phyloP scores from a whole-genome alignment of 2,888 invertebrate species.

The Brachyopa scutellaris region DNA sequence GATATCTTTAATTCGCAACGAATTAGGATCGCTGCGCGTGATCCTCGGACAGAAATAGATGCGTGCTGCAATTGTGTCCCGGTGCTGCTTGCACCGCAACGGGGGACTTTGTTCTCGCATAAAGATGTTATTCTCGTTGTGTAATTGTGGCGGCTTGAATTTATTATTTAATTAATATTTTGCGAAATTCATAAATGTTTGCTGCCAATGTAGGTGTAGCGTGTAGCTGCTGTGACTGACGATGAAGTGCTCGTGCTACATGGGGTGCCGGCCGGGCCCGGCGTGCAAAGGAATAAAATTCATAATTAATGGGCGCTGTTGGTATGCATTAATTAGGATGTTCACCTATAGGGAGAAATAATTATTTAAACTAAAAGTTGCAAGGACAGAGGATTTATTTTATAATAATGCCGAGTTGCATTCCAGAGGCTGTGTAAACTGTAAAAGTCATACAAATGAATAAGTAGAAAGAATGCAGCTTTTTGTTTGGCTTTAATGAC shows the following conservation, averaged over 20 bases:
- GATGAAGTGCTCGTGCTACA: too few relatives aligned
- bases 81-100: not conserved
- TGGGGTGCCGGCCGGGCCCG: not conserved
- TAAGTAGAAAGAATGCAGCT: too few relatives aligned
- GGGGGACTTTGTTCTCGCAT: constrained; percentile 26
- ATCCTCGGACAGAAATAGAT: constrained; percentile 64
- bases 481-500: too few relatives aligned
- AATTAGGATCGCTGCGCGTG: constrained; percentile 58
- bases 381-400: too few relatives aligned
- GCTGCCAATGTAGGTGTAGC: constrained; percentile 20
- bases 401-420: too few relatives aligned
- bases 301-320: constrained; percentile 6
- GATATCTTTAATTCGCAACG: constrained; percentile 69
- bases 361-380: too few relatives aligned
- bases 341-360: not conserved
- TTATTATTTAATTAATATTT: constrained; percentile 69
- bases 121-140: constrained; percentile 19
- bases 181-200: constrained; percentile 36
- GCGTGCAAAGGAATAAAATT: not conserved
- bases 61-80: constrained; percentile 18
- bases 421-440: too few relatives aligned
- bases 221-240: not conserved
- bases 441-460: too few relatives aligned
- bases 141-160: constrained; percentile 18
- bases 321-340: constrained; percentile 29